phyloP scores from a whole-genome alignment of 2,797 vertebrate species.

The Apodemus agrarius region DNA sequence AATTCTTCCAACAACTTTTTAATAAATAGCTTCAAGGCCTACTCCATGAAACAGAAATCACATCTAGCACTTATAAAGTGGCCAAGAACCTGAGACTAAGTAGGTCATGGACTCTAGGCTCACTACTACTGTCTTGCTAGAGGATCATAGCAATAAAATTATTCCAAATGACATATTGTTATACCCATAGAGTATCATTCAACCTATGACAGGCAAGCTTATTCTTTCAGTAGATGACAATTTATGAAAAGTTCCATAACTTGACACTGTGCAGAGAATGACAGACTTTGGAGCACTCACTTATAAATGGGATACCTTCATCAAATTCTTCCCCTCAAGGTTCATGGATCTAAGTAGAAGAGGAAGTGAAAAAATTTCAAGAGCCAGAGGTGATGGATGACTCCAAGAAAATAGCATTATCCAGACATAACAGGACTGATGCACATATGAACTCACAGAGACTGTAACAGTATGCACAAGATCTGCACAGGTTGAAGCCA shows the following conservation, averaged over 20 bases:
- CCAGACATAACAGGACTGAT: neutral
- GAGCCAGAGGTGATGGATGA: too few species aligned
- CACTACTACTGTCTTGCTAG: neutral
- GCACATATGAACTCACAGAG: neutral
- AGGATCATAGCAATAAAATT: neutral
- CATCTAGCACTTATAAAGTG: neutral
- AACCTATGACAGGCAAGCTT: neutral
- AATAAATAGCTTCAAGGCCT: neutral
- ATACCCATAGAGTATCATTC: neutral
- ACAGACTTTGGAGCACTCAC: neutral
- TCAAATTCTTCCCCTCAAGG: neutral
- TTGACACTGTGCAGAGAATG: neutral
- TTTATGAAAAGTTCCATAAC: neutral
- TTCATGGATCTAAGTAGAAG: neutral
- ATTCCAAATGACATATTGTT: neutral
- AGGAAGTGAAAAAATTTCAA: too few species aligned
- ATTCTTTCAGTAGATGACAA: neutral
- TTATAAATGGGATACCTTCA: neutral
- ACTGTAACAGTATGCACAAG: neutral
- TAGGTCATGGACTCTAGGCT: neutral
- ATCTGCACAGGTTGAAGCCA: neutral
- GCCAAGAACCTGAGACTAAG: neutral
- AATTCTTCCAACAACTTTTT: too few species aligned
- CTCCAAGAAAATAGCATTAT: neutral
- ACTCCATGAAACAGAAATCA: neutral